Conservation (phyloP, 2,888 invertebrate genomes). For the Odontocolon sp. region DNA sequence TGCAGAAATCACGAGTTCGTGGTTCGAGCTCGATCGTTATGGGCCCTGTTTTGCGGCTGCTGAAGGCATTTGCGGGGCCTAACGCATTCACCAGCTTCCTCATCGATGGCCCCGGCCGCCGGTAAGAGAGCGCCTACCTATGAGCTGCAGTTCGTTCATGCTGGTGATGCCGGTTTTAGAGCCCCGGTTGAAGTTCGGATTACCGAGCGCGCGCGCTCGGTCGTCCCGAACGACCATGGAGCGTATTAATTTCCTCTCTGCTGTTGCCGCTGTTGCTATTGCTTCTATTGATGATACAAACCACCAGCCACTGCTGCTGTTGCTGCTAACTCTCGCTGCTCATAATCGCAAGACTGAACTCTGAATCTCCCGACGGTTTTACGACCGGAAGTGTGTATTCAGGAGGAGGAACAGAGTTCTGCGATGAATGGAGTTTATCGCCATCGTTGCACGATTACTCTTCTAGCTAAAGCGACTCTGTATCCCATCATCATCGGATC, state of each 20-base stretch:
- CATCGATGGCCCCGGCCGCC: slow-evolving; percentile 45
- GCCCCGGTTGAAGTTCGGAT: slow-evolving; percentile 46
- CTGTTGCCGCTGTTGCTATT: slow-evolving; percentile 21
- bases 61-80: slow-evolving; percentile 11
- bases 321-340: slow-evolving; percentile 24
- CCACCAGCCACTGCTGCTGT: slow-evolving; percentile 13
- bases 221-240: slow-evolving; percentile 37
- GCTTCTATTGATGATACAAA: slow-evolving; percentile 25
- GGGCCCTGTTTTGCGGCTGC: slow-evolving; percentile 9
- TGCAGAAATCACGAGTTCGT: slow-evolving; percentile 3
- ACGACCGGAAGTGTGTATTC: slow-evolving; percentile 39
- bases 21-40: not conserved
- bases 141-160: slow-evolving; percentile 7
- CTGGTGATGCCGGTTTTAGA: slow-evolving; percentile 49
- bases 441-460: slow-evolving; percentile 14
- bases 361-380: slow-evolving; percentile 29
- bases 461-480: not conserved
- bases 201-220: slow-evolving; percentile 43
- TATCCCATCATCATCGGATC: not conserved
- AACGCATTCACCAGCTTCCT: slow-evolving; percentile 3
- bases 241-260: slow-evolving; percentile 49
- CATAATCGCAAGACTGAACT: slow-evolving; percentile 46
- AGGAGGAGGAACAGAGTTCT: slow-evolving; percentile 24
- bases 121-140: slow-evolving; percentile 53
- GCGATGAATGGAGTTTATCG: slow-evolving; percentile 25